Conservation (phyloP, 2,888 invertebrate species). For the Pachymerium ferrugineum region DNA sequence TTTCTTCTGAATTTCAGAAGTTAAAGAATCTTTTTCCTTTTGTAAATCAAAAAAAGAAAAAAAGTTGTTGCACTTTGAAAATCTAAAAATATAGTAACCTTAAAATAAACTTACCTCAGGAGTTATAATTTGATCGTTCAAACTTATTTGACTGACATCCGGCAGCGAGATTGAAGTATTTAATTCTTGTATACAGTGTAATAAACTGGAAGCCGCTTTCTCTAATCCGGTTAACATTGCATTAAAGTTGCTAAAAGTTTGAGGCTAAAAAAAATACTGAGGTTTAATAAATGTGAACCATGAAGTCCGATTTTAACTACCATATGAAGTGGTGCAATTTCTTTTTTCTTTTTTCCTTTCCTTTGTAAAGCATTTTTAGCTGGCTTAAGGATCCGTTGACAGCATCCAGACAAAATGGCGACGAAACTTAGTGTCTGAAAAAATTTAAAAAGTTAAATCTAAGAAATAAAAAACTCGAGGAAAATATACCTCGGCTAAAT, state of each 20-base stretch:
- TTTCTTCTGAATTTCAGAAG: constrained; percentile 7
- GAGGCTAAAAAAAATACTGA: constrained; percentile 29
- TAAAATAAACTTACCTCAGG: constrained; percentile 17
- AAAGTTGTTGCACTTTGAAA: not conserved
- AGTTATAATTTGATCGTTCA: constrained; percentile 29
- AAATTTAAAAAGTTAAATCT: not conserved
- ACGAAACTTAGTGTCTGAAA: constrained; percentile 56
- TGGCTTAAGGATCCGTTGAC: constrained; percentile 45
- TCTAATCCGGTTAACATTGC: constrained; percentile 36
- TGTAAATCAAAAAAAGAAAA: not conserved
- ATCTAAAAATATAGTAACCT: not conserved
- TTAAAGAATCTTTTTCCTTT: constrained; percentile 15
- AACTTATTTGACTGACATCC: constrained; percentile 26
- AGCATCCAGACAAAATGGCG: constrained; percentile 54
- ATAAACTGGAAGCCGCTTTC: constrained; percentile 32
- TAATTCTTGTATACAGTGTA: constrained; percentile 34
- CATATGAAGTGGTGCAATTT: constrained; percentile 36
- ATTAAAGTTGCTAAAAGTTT: constrained; percentile 37
- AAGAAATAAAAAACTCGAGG: not conserved
- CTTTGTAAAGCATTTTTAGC: constrained; percentile 49
- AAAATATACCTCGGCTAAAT: constrained; percentile 57
- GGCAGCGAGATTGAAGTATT: constrained; percentile 30
- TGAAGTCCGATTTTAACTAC: not conserved
- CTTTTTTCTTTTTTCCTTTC: constrained; percentile 57
- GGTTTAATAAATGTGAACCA: not conserved